Base-by-base conservation (phyloP, 2,797 vertebrate species). In the Melanotaenia nigrans region DNA sequence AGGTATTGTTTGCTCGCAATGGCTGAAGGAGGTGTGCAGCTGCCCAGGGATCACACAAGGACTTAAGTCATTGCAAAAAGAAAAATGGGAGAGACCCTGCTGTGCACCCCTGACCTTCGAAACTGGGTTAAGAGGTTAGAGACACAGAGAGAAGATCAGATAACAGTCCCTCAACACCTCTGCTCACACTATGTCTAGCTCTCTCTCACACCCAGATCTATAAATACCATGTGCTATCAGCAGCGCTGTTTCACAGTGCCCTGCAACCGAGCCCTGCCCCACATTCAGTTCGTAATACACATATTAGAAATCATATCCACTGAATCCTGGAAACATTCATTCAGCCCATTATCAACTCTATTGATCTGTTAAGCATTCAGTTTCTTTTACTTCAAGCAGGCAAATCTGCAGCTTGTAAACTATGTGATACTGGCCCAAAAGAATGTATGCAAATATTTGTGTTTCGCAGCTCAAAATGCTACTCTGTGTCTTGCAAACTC, bases 61-160 rank as follows among this genome's bases (percentile, higher is more conserved):
- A 28, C 25, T 51, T 22, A 16, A 58, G 72, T 54, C 58, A 63
- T 3, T 33, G 65, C 33, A 66, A 13, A 51, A 60, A 70, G 45
- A 22, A 14, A 58, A 22, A 64, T 3, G 14, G 38, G 25, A 71
- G 61, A 69, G 83, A 69, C 80, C 83, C 75, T 24, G 69, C 78
- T 58, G 84, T 35, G 30, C 55, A 79, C 83, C 88, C 57, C 69
- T 75, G 86, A 87, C 89, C 82, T 32, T 60, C 2, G 69, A 84
- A 94, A 92, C 78, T 91, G 74, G 93, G 92, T 90, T 92, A 93
- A 88, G 91, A 91, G 90, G 94, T 93, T 90, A 92, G 80, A 88
- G 85, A 90, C 74, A 89, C 83, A 85, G 64, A 85, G 69, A 76
- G 61, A 68, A 83, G 80, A 83, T 91, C 81, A 65, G 78, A 89